These are phyloP conservation scores for Isotomurus palustris DNA, from an alignment of 2,888 invertebrate genomes.

Conservation along the genomic window DNA sequence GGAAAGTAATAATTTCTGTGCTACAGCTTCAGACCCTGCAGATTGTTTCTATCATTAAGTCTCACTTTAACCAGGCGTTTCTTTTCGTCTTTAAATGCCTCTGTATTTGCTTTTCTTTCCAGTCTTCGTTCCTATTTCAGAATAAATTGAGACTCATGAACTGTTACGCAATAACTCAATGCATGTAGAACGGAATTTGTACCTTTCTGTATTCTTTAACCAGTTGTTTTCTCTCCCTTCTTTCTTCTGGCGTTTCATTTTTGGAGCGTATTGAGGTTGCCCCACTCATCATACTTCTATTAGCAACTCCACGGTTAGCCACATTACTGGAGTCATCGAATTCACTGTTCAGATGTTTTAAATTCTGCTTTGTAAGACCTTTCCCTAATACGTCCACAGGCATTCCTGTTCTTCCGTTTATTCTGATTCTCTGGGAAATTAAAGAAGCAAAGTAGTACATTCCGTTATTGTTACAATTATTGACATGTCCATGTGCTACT, in stretches of 20 bases:
- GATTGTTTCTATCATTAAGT: conserved; percentile 63
- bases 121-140: conserved; percentile 61
- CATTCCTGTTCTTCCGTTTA: conserved; percentile 62
- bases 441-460: background rate
- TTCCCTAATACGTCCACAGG: conserved; percentile 64
- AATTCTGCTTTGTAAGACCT: conserved; percentile 63
- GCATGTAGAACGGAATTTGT: conserved; percentile 22
- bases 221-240: conserved; percentile 70
- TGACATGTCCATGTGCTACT: no score
- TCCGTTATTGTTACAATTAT: no score
- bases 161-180: background rate
- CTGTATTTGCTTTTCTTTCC: conserved; percentile 74
- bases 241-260: conserved; percentile 74
- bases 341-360: conserved; percentile 58
- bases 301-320: conserved; percentile 5
- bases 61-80: conserved; percentile 72
- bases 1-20: no score
- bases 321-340: conserved; percentile 26
- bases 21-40: conserved; percentile 46
- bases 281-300: conserved; percentile 45
- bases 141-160: background rate
- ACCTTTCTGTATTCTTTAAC: conserved; percentile 70
- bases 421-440: conserved; percentile 24
- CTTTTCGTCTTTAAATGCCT: conserved; percentile 80
- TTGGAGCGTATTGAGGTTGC: conserved; percentile 56